Evolutionary conservation across 30 jellyfish, hydroid and myxozoan species (phyloP).

Genomic region (Aurelia sp.): DNA sequence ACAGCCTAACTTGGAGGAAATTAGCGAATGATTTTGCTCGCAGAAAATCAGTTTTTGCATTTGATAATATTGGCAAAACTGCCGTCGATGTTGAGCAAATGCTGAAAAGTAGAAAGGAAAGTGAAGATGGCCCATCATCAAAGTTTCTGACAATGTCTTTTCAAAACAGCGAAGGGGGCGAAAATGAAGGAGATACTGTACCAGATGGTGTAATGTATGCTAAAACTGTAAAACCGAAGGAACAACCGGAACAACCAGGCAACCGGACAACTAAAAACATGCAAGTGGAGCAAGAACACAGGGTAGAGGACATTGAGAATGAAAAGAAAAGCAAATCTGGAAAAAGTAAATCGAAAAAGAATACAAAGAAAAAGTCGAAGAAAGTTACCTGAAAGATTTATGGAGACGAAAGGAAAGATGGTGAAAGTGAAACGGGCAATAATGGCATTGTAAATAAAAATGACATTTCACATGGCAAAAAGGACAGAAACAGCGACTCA

Average conservation of each 20-base stretch:
- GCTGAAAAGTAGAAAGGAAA: slow-evolving; percentile 39
- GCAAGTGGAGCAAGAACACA: not conserved
- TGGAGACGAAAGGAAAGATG: not conserved
- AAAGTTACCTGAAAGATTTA: not conserved
- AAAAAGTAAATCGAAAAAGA: no score
- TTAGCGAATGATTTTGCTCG: not conserved
- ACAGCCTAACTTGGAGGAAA: not conserved
- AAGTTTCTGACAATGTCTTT: slow-evolving; percentile 35
- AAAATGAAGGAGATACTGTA: no score
- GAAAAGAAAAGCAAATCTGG: not conserved
- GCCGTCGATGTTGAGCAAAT: slow-evolving; percentile 16
- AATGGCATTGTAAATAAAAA: slow-evolving; percentile 21
- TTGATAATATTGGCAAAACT: not conserved
- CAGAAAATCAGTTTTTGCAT: slow-evolving; percentile 10
- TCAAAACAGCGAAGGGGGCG: not conserved
- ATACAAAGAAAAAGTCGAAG: no score
- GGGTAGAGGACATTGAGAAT: not conserved
- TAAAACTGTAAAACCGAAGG: not conserved
- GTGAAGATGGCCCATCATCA: slow-evolving; percentile 42
- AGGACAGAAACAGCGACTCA: slow-evolving; percentile 20
- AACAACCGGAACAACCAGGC: no score
- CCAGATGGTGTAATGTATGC: slow-evolving; percentile 11
- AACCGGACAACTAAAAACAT: no score
- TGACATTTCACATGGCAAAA: slow-evolving; percentile 31
- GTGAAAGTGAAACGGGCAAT: not conserved